Base-by-base conservation (phyloP, 2,113 vertebrate species). In the Promerops cafer region DNA sequence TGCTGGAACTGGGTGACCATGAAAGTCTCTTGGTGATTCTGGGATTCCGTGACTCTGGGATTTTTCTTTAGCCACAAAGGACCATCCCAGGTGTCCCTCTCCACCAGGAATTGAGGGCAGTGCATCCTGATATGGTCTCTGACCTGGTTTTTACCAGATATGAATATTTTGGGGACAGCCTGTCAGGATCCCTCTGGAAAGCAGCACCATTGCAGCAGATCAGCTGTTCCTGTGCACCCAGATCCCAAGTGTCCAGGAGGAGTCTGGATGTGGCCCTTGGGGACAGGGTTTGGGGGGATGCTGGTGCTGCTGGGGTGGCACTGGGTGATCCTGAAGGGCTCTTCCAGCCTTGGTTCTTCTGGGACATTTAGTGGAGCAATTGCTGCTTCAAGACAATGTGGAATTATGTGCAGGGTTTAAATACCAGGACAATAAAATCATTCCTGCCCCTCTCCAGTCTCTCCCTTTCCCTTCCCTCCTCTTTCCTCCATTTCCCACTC, bases 241-340 rank as follows among this genome's bases (percentile, higher is more conserved):
- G 18, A 20, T 63, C 60, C 60, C 39, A 10, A 24, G 13, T n/a
- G 52, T 6, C 3, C 61, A 11, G 16, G 16, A 80, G 61, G 11
- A 26, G 78, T 27, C 52, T 59, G 64, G 53, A 19, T 14, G 79
- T 83, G 80, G 15, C 54, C 54, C 45, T 10, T 70, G 80, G 80
- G 80, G 54, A 52, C 45, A 37, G 42, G 63, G 10, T 26, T 47
- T 20, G 77, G 77, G 54, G 26, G 16, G 59, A 2, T 26, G 26
- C 16, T 66, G 61, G 4, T 37, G 52, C 4, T 6, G 15, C 60
- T 80, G 61, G 47, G 20, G 17, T 42, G 80, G 56, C 26, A 31
- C 81, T 72, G 68, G 27, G 0, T 16, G 59, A 3, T 40, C 30
- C 60, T n/a, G 42, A 0, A 1, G 35, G 50, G 7, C 35, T 24